Evolutionary conservation across 2,888 invertebrate genomes (phyloP).

Genomic region (Idaea biselata): DNA sequence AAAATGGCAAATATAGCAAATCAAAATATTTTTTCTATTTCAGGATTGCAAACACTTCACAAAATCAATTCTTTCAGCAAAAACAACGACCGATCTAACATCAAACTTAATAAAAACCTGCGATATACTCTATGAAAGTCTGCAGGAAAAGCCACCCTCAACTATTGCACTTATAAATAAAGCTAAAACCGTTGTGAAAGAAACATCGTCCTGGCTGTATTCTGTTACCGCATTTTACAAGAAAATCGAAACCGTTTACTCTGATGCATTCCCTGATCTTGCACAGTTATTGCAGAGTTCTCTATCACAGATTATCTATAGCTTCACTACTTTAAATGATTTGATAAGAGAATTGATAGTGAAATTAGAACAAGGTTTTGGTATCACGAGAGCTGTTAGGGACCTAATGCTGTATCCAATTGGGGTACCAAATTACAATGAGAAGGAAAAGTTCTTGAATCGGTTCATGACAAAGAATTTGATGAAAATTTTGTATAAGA

Average conservation of each 20-base stretch:
- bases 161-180: conserved; percentile 31
- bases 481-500: conserved; percentile 55
- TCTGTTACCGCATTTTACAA: conserved; percentile 80
- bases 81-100: conserved; percentile 47
- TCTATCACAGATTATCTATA: conserved; percentile 84
- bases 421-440: conserved; percentile 38
- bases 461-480: conserved; percentile 65
- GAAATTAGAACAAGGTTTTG: conserved; percentile 51
- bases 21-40: conserved; percentile 31
- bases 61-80: conserved; percentile 61
- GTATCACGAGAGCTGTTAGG: conserved; percentile 48
- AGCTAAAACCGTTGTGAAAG: conserved; percentile 57
- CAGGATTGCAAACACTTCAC: conserved; percentile 75
- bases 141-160: conserved; percentile 32
- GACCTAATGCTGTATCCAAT: conserved; percentile 78
- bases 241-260: conserved; percentile 77
- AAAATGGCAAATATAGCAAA: background rate
- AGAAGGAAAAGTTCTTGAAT: conserved; percentile 60
- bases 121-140: conserved; percentile 38
- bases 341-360: conserved; percentile 71
- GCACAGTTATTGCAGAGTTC: conserved; percentile 86
- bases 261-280: conserved; percentile 88
- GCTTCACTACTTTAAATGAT: conserved; percentile 80
- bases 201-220: conserved; percentile 73
- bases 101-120: conserved; percentile 43